Evolutionary conservation across 35 echinoderm and acorn worm species (phyloP).

Genomic region (Amphiura filiformis): DNA sequence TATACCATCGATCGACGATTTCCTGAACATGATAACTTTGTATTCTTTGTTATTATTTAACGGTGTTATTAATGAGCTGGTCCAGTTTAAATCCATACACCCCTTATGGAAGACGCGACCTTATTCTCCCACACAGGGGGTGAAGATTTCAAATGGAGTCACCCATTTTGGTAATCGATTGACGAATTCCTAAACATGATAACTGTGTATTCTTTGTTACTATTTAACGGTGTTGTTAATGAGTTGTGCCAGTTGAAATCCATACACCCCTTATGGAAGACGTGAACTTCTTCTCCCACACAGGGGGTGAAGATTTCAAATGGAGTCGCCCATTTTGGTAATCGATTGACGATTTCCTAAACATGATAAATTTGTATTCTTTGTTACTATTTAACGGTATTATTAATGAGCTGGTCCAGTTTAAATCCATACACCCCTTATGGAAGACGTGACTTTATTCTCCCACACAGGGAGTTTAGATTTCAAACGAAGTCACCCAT

Average conservation of each 20-base stretch:
- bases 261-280: too few relatives aligned
- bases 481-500: neutral
- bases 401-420: too few relatives aligned
- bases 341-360: constrained; percentile 1
- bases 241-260: too few relatives aligned
- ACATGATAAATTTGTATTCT: neutral
- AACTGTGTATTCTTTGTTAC: neutral
- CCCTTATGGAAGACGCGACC: too few relatives aligned
- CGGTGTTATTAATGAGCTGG: neutral
- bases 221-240: neutral
- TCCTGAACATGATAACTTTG: neutral
- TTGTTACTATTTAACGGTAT: neutral
- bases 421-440: too few relatives aligned
- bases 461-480: too few relatives aligned
- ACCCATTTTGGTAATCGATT: neutral
- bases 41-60: neutral
- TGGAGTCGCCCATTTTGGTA: neutral
- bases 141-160: too few relatives aligned
- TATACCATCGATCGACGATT: neutral
- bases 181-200: neutral
- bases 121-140: too few relatives aligned
- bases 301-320: too few relatives aligned
- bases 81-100: too few relatives aligned
- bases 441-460: too few relatives aligned
- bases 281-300: too few relatives aligned